Evolutionary conservation across 2,888 invertebrate genomes (phyloP).

Genomic region (Trichopria drosophilae): DNA sequence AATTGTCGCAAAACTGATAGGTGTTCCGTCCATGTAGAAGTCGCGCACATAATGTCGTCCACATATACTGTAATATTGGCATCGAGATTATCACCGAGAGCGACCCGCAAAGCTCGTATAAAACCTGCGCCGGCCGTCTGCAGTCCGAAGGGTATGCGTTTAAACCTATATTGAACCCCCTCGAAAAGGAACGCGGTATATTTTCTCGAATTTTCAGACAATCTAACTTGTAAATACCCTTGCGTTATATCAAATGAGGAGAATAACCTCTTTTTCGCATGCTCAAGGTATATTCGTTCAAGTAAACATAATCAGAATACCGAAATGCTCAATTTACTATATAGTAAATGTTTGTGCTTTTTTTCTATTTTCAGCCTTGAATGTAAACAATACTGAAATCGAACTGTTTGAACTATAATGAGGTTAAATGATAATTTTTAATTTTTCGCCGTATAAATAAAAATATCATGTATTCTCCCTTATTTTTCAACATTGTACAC

Average conservation of each 20-base stretch:
- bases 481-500: too few species aligned
- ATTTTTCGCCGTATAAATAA: too few species aligned
- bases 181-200: slow-evolving; percentile 19
- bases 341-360: too few species aligned
- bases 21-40: slow-evolving; percentile 1
- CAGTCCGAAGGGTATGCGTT: slow-evolving; percentile 9
- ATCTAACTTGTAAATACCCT: slow-evolving; percentile 16
- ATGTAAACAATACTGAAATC: too few species aligned
- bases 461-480: too few species aligned
- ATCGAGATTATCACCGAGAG: slow-evolving; percentile 6
- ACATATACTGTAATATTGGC: slow-evolving; percentile 1
- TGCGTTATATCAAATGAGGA: slow-evolving; percentile 11
- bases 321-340: too few species aligned
- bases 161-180: slow-evolving; percentile 7
- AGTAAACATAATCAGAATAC: too few species aligned
- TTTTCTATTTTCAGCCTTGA: too few species aligned
- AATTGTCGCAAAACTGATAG: background rate
- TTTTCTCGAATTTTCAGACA: slow-evolving; percentile 12
- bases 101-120: background rate
- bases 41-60: slow-evolving; percentile 6
- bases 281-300: too few species aligned
- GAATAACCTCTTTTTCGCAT: slow-evolving; percentile 9
- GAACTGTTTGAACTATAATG: too few species aligned
- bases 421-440: too few species aligned
- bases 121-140: slow-evolving; percentile 5